phyloP scores from a whole-genome alignment of 92 coral and sea anemone genomes.

The Zoanthus solanderi region DNA sequence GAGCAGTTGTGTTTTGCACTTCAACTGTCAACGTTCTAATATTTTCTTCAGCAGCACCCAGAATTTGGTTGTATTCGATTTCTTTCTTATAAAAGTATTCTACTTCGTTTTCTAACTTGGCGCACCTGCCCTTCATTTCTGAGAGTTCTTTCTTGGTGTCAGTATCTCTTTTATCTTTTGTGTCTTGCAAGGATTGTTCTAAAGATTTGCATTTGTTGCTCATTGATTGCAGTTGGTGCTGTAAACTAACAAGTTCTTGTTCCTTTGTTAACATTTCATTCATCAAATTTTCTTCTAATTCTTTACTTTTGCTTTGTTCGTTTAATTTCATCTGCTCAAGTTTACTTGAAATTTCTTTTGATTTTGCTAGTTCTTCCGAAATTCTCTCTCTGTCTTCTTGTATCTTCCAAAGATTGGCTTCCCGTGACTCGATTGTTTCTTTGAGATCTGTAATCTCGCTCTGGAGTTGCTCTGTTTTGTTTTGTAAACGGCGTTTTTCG shows the following conservation, averaged over 20 bases:
- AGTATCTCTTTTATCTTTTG: constrained; percentile 33
- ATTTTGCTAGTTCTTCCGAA: constrained; percentile 37
- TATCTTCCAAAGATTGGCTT: constrained; percentile 34
- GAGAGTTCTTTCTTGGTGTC: constrained; percentile 50
- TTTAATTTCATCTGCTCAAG: constrained; percentile 38
- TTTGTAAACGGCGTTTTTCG: constrained; percentile 20
- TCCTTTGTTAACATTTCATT: constrained; percentile 74
- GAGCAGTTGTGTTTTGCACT: constrained; percentile 59
- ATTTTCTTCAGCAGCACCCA: constrained; percentile 69
- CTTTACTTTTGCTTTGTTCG: constrained; percentile 42
- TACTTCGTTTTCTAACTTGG: constrained; percentile 41
- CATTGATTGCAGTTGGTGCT: constrained; percentile 63
- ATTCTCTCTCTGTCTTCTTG: constrained; percentile 53
- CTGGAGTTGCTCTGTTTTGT: constrained; percentile 56
- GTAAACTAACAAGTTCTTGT: constrained; percentile 66
- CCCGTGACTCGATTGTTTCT: constrained; percentile 36
- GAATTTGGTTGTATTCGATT: constrained; percentile 22
- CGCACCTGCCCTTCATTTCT: constrained; percentile 59
- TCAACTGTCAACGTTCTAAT: constrained; percentile 54
- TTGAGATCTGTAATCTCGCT: constrained; percentile 32
- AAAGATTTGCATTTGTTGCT: constrained; percentile 51
- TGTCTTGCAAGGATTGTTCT: constrained; percentile 11
- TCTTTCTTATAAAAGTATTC: constrained; percentile 50
- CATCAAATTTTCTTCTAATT: constrained; percentile 61
- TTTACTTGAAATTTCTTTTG: constrained; percentile 31